Conservation (phyloP, 2,113 vertebrate genomes). For the Talpa occidentalis region DNA sequence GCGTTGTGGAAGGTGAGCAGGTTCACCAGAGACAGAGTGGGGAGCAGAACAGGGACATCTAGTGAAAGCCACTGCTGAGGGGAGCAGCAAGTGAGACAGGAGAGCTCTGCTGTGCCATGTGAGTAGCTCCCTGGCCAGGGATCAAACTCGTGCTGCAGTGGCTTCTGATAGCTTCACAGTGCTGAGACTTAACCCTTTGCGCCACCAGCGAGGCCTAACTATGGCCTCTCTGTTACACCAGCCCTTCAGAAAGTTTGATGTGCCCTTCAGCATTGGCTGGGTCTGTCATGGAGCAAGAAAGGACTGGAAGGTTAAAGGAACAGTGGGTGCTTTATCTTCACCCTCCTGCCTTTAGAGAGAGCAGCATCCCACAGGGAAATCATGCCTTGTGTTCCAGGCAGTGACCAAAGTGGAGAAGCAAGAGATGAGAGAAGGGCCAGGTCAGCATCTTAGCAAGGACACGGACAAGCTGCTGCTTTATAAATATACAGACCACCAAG, state of each 20-base stretch:
- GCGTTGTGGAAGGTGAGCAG: too few species aligned
- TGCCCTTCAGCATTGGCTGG: background rate
- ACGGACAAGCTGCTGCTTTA: fast-evolving
- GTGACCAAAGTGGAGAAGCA: fast-evolving
- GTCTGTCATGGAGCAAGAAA: background rate
- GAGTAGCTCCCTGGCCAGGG: too few species aligned
- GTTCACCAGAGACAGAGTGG: too few species aligned
- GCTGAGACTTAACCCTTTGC: too few species aligned
- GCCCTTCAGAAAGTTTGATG: background rate
- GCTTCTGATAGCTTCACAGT: too few species aligned
- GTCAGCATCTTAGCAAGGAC: background rate
- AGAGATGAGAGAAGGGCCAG: background rate
- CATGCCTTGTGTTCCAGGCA: background rate
- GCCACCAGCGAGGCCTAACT: background rate
- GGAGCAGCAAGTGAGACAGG: too few species aligned
- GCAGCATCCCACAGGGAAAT: background rate
- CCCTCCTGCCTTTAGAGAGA: background rate
- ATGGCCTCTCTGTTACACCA: background rate
- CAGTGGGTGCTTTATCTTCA: background rate
- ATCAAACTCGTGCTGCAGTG: too few species aligned
- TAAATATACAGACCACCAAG: background rate
- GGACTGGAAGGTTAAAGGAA: background rate
- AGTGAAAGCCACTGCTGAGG: too few species aligned
- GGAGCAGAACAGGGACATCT: too few species aligned
- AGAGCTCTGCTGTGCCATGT: too few species aligned